Evolutionary conservation across 1,140 invertebrate genomes (phyloP), one percentile per base, ranked within the genome.

Genomic region (Pentalonia nigronervosa): DNA sequence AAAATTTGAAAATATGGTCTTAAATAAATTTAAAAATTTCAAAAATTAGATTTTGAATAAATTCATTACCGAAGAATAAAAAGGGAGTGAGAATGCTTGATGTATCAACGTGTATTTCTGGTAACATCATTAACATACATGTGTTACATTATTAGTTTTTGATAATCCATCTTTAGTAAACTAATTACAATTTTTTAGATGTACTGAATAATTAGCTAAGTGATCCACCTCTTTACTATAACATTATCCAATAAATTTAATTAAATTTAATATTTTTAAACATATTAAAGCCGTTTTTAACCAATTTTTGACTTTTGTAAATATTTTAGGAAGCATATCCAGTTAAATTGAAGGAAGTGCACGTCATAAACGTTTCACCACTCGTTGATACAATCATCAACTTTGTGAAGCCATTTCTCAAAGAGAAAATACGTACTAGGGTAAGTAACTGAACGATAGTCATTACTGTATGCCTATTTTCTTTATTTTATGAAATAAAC

Each of bases 401-500:
- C 94, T 97, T 98, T 95, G 97, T 98, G 0, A 98, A 97, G 95
- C 97, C 97, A 0, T 98, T 98, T 95, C 95, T 98, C 30, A 98
- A 98, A 94, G 97, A 98, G 94, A 98, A 98, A 95, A 98, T 98
- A 92, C 96, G 97, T 94, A 97, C 97, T 94, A 96, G 98, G 94
- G 95, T 95, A 94, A 95, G 94, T 94, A 47, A 56, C 34, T 30
- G 14, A 17, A 48, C 21, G 20, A n/a, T n/a, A 67, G 11, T 67
- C 30, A 67, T n/a, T 67, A n/a, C 17, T 67, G 1, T n/a, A n/a
- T 0, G 6, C 17, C 2, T 53, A 23, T 67, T 17, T 56, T 67
- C 14, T 67, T 14, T n/a, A 67, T 17, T n/a, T 17, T 17, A 67
- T n/a, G n/a, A 4, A 0, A 67, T 67, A 4, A 67, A n/a, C 14